These are phyloP conservation scores for Leptothorax acervorum DNA, from an alignment of 2,888 invertebrate genomes.

Conservation along the genomic window DNA sequence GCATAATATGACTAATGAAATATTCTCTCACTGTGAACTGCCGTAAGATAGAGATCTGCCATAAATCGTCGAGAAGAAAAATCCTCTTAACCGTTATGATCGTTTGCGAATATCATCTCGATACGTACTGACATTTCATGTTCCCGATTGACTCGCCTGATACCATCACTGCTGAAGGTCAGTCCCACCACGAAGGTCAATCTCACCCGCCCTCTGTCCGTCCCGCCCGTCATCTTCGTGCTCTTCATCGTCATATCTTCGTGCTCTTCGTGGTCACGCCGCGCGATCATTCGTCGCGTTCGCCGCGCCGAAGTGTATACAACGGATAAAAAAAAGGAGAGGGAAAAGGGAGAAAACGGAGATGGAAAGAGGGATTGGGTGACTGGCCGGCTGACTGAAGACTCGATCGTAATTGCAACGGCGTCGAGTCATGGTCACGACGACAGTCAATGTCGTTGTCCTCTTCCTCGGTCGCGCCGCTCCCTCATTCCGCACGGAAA, in stretches of 20 bases:
- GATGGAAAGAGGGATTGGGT: conserved; percentile 48
- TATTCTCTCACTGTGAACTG: conserved; percentile 39
- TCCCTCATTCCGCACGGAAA: conserved; percentile 38
- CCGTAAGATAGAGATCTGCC: conserved; percentile 42
- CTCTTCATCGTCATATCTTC: conserved; percentile 51
- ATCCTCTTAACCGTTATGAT: conserved; percentile 60
- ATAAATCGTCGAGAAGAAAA: conserved; percentile 45
- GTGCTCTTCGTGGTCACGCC: conserved; percentile 63
- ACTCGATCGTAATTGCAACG: conserved; percentile 73
- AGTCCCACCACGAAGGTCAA: conserved; percentile 61
- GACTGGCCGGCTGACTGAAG: conserved; percentile 62
- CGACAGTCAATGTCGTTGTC: conserved; percentile 70
- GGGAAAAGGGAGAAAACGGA: conserved; percentile 10
- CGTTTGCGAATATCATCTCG: conserved; percentile 52
- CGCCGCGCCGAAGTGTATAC: conserved; percentile 55
- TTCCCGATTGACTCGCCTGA: conserved; percentile 52
- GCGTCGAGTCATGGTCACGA: conserved; percentile 71
- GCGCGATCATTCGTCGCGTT: conserved; percentile 58
- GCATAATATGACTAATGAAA: conserved; percentile 53
- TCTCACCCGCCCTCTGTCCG: conserved; percentile 56
- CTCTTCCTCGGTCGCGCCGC: conserved; percentile 52
- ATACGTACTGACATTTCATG: conserved; percentile 59
- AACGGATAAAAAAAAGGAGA: conserved; percentile 18
- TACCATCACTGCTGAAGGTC: conserved; percentile 62
- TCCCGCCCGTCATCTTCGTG: conserved; percentile 48